Conservation (phyloP, 2,888 invertebrate species). For the Neocrepidodera transversa region DNA sequence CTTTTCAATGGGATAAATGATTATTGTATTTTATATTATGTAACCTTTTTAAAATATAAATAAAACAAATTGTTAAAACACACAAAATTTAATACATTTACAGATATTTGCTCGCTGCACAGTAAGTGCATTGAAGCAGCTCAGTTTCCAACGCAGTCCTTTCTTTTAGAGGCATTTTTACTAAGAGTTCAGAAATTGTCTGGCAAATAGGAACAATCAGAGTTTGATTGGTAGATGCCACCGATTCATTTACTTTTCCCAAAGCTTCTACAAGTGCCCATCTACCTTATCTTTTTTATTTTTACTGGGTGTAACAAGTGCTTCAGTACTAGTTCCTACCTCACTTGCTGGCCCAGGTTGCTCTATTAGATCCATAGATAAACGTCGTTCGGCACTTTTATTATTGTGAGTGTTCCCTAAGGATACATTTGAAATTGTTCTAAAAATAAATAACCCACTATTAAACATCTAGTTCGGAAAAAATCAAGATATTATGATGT, state of each 20-base stretch:
- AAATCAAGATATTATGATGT: no score
- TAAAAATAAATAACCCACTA: no score
- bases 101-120: no score
- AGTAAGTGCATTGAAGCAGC: no score
- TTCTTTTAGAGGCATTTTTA: constrained; percentile 4
- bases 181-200: constrained; percentile 15
- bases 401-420: not conserved
- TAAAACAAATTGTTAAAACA: not conserved
- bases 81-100: not conserved
- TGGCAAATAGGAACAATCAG: constrained; percentile 21
- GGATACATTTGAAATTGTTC: no score
- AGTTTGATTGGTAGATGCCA: constrained; percentile 1
- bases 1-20: constrained; percentile 16
- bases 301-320: no score
- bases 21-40: not conserved
- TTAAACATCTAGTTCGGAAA: no score
- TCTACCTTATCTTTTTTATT: constrained; percentile 1
- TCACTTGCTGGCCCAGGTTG: not conserved
- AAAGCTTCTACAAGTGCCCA: constrained; percentile 18
- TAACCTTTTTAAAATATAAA: no score
- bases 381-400: not conserved
- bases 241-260: constrained; percentile 11
- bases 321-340: not conserved
- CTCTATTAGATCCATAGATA: not conserved
- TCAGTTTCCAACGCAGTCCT: constrained; percentile 17